Conservation (phyloP, 2,888 invertebrate genomes). For the Meandrusa payeni region DNA sequence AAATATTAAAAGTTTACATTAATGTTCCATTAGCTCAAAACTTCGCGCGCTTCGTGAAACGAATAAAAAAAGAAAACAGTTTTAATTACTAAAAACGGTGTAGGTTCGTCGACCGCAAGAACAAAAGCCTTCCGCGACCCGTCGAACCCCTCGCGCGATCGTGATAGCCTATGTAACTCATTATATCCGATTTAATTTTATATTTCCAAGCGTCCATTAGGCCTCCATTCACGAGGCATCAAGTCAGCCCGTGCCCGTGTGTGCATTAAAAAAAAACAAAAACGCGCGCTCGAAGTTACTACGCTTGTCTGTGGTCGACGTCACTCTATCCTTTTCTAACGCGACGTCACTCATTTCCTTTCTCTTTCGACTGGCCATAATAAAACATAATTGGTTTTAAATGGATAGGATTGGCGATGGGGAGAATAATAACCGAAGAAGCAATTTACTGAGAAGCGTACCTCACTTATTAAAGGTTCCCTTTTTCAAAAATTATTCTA, state of each 20-base stretch:
- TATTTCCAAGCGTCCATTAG: conserved; percentile 67
- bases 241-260: conserved; percentile 50
- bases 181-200: conserved; percentile 70
- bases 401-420: conserved; percentile 76
- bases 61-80: conserved; percentile 46
- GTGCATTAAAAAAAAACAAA: conserved; percentile 43
- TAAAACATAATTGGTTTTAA: conserved; percentile 79
- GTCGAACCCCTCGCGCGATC: conserved; percentile 46
- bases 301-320: conserved; percentile 48
- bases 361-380: conserved; percentile 56
- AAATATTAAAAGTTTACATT: conserved; percentile 32
- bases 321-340: conserved; percentile 46
- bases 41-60: conserved; percentile 28
- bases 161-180: conserved; percentile 65
- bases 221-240: conserved; percentile 59
- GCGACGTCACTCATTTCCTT: conserved; percentile 29
- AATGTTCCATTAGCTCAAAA: conserved; percentile 36
- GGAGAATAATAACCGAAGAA: conserved; percentile 54
- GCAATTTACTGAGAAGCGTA: conserved; percentile 59
- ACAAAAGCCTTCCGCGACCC: conserved; percentile 58
- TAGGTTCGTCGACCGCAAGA: conserved; percentile 51
- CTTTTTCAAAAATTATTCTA: conserved; percentile 57
- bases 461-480: conserved; percentile 53
- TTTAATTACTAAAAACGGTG: conserved; percentile 57
- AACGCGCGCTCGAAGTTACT: conserved; percentile 36